These are phyloP conservation scores for Deroplatys truncata DNA, from an alignment of 2,888 invertebrate species.

Conservation along the genomic window DNA sequence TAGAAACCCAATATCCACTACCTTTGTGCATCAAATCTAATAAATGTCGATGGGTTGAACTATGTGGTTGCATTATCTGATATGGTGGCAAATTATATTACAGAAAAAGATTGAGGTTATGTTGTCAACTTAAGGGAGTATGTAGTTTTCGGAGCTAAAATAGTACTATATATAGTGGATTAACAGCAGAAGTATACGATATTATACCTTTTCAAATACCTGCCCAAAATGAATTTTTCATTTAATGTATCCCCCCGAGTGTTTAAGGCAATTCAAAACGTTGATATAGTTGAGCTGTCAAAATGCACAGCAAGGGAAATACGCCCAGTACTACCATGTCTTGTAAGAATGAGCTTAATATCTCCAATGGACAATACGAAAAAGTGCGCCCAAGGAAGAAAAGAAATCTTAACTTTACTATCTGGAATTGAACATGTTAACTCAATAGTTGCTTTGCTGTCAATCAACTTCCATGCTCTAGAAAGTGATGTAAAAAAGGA, in stretches of 20 bases:
- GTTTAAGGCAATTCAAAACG: constrained; percentile 75
- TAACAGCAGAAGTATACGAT: too few relatives aligned
- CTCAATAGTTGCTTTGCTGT: constrained; percentile 86
- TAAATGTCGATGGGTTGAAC: too few relatives aligned
- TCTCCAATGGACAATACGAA: constrained; percentile 82
- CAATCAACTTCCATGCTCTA: constrained; percentile 89
- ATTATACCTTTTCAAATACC: neutral
- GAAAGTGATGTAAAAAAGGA: constrained; percentile 92
- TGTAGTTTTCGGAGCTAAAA: too few relatives aligned
- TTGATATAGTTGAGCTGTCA: constrained; percentile 71
- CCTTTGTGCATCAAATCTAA: too few relatives aligned
- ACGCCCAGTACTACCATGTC: constrained; percentile 84
- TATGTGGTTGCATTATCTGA: too few relatives aligned
- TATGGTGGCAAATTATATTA: too few relatives aligned
- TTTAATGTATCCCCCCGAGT: constrained; percentile 59
- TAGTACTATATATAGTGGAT: too few relatives aligned
- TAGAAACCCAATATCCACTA: too few relatives aligned
- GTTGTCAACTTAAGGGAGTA: too few relatives aligned
- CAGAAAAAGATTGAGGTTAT: too few relatives aligned
- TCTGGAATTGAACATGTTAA: constrained; percentile 92
- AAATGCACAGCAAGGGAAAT: constrained; percentile 74
- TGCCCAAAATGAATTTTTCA: constrained; percentile 16
- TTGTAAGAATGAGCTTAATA: constrained; percentile 88
- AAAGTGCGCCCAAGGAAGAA: constrained; percentile 77
- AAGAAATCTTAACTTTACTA: constrained; percentile 81